Base-by-base conservation (phyloP, 2,797 vertebrate genomes). In the Enteromius anoplus region DNA sequence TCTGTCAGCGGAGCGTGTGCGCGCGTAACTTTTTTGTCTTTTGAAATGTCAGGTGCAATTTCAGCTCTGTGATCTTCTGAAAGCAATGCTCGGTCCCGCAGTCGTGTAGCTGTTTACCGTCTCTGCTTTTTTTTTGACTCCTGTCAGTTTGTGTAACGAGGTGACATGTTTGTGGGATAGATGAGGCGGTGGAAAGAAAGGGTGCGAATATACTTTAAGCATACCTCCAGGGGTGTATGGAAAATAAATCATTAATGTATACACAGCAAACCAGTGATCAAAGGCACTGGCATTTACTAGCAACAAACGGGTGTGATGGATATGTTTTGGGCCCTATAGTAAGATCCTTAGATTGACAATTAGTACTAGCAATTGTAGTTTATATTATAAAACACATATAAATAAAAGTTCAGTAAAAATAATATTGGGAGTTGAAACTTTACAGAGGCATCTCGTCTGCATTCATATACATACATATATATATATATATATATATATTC, bases 21-120 rank as follows among this genome's bases (percentile, higher is more conserved):
- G 75, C 8, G 77, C 34, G 58, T 55, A 87, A 77, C 86, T 86
- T 87, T 84, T 86, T 95, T 92, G 88, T 92, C 92, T 96, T 98
- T 98, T 98, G 96, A 97, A 96, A 97, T 97, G 97, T 97, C 97
- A 97, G 96, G 96, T 97, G 95, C 94, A 95, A 98, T 98, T 98
- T 97, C 92, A 94, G 93, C 92, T 91, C 95, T 97, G 92, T 98
- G 97, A 97, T 97, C 97, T 97, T 95, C 90, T 95, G 94, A 96
- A 94, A 96, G 95, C 94, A 94, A 93, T 93, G 96, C 92, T 95
- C 96, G 96, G 91, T 96, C 93, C 90, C 91, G 69, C 88, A 85
- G 94, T 95, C 95, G 94, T 96, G 94, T 94, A 92, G 91, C 95
- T 97, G 95, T 96, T 98, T 96, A 93, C 90, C 89, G 79, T 91